Base-by-base conservation (phyloP, 2,113 vertebrate species). In the Sylvietta virens region DNA sequence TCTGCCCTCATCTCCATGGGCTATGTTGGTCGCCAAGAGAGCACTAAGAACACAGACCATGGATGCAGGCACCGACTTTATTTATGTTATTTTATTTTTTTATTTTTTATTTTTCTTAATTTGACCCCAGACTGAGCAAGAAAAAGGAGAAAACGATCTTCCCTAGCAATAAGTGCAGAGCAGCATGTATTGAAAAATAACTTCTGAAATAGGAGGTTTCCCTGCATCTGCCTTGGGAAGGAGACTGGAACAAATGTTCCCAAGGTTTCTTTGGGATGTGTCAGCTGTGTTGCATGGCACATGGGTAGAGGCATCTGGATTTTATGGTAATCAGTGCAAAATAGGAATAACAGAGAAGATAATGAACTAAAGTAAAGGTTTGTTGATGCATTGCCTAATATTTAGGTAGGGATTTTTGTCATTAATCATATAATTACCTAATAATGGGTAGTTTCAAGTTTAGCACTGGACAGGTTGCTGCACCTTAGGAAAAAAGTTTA, bases 1-100 rank as follows among this genome's bases (percentile, higher is more conserved):
- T 70, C 61, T 60, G 24, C 65, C 45, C 28, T 83, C 23, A 15
- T n/a, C 27, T 40, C 39, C 14, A 8, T 4, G 13, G 35, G 3
- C 10, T 19, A 19, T 51, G 16, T 6, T 72, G 53, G 18, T 35
- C 22, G 13, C 77, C 24, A 13, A n/a, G 61, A 60, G 11, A 78
- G 7, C 50, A 58, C 4, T 42, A 13, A 37, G 62, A 78, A 58
- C 28, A 31, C 12, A 26, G 9, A 13, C 30, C 14, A 3, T 1
- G 12, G 8, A 19, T 1, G 12, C 4, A 24, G 33, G 11, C 18
- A 30, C 3, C 13, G 9, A 15, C 2, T n/a, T 77, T 26, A 26
- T 28, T 7, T 40, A 22, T 44, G 35, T 57, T 57, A n/a, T 22
- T 57, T n/a, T 27, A 30, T 47, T 13, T 21, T 35, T 67, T 31